These are phyloP conservation scores for Enteromius anoplus DNA, from an alignment of 2,797 vertebrate genomes.

Conservation along the genomic window DNA sequence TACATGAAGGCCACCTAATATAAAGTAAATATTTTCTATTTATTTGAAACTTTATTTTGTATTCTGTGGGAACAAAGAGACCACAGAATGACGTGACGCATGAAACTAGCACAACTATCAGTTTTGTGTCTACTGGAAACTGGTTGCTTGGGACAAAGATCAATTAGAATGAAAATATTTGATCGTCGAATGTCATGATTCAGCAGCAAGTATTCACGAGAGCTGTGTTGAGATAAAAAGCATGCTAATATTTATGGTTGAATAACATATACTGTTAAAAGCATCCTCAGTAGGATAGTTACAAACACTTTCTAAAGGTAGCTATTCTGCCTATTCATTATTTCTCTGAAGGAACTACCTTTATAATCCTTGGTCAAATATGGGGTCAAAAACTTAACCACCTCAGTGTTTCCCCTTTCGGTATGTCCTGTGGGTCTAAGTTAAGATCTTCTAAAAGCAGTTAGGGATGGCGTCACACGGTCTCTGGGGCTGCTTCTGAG, in stretches of 20 bases:
- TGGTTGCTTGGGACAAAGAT: background rate
- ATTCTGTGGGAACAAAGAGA: background rate
- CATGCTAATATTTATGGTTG: background rate
- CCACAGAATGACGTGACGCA: background rate
- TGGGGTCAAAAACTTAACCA: background rate
- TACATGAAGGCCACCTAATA: no score
- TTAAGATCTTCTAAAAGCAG: slow-evolving; percentile 1
- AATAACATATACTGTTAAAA: background rate
- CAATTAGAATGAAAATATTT: background rate
- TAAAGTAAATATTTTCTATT: no score
- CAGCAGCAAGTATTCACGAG: no score
- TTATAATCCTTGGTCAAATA: no score
- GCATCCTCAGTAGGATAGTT: background rate
- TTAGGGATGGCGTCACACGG: background rate
- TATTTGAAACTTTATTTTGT: background rate
- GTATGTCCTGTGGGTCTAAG: background rate
- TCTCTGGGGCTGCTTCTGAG: background rate
- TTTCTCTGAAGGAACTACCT: background rate
- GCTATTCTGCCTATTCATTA: slow-evolving; percentile 3
- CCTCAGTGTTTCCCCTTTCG: background rate
- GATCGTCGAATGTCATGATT: no score
- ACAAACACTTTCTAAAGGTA: background rate
- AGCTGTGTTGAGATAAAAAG: no score
- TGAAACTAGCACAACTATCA: background rate
- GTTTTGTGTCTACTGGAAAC: background rate